Percentiles rank a stretch among this genome's conserved stretches.
These are phyloP conservation scores for Dolichotis patagonum DNA, from an alignment of 2,113 vertebrate genomes.

Conservation along the genomic window DNA sequence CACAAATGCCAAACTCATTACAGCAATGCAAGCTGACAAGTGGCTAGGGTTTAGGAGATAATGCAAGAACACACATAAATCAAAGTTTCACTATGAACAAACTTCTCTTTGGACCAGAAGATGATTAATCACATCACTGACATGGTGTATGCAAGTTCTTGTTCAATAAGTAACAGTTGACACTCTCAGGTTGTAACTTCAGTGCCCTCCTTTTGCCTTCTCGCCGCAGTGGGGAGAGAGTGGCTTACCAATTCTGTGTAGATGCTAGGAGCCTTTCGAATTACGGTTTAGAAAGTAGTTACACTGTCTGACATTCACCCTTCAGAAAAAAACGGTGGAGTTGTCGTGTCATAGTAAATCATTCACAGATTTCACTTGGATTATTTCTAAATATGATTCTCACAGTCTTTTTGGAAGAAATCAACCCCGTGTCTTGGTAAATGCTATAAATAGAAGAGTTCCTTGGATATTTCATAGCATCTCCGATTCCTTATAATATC, in stretches of 20 bases:
- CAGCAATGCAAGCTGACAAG: conserved; percentile 68
- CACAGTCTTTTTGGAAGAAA: not conserved
- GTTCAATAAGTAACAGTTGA: conserved; percentile 68
- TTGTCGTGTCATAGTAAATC: not conserved
- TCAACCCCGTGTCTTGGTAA: not conserved
- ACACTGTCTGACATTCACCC: conserved; percentile 13
- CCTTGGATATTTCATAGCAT: not conserved
- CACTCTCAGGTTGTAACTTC: conserved; percentile 55
- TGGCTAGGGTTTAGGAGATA: conserved; percentile 72
- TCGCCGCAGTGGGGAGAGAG: not conserved
- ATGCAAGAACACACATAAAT: conserved; percentile 71
- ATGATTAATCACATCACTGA: conserved; percentile 68
- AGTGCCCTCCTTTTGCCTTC: not conserved
- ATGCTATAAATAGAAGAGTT: not conserved
- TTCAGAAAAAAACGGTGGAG: not conserved
- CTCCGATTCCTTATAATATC: not conserved
- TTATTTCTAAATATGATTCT: conserved; percentile 6
- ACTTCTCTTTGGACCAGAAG: conserved; percentile 53
- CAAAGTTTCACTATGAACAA: conserved; percentile 67
- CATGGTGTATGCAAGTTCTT: conserved; percentile 63
- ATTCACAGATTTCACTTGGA: not conserved
- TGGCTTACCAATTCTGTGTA: not conserved
- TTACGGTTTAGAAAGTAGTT: not conserved
- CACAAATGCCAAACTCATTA: conserved; percentile 83
- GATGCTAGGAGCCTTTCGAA: conserved; percentile 41